Base-by-base conservation (phyloP, 2,113 vertebrate genomes). In the Hemicordylus capensis region DNA sequence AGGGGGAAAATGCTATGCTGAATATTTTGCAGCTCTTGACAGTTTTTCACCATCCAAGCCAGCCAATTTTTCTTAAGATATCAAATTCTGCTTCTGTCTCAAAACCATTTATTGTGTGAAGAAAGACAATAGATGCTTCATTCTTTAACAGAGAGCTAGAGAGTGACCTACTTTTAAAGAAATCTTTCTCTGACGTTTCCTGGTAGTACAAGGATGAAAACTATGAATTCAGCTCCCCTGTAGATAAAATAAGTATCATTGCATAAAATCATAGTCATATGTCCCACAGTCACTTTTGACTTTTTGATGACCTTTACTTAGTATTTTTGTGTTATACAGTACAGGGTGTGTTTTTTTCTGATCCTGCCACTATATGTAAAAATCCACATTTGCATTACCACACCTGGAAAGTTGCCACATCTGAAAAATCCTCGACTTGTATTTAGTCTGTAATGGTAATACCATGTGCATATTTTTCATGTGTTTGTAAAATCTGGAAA, bases 81-180 rank as follows among this genome's bases (percentile, higher is more conserved):
- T 84, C 74, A 67, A 42, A 69, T 69, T 76, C 39, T 77, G 34
- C 28, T 77, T 85, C 51, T 77, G 19, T 70, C 66, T 79, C 69
- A 20, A 79, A 48, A 59, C 56, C 34, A 70, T 69, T 78, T 66
- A 73, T 59, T 61, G 42, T 79, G 67, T 59, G 24, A 31, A 72
- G 42, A 78, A 79, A 85, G 56, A 70, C n/a, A 79, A 61, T 37
- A 79, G 84, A 85, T 61, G 17, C 20, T 72, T 61, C 84, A 79
- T 80, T 85, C 69, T 63, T 72, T 61, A 72, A 79, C 12, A 85
- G 54, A 70, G 51, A 78, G 56, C 37, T 46, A 59, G 42, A 48
- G 56, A 61, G n/a, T 85, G 54, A 63, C 67, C 67, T 83, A 75
- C 58, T 75, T 85, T 79, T 34, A 73, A 79, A 81, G 66, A 79